Conservation (phyloP, 2,113 vertebrate species). For the Entomyzon cyanotis region DNA sequence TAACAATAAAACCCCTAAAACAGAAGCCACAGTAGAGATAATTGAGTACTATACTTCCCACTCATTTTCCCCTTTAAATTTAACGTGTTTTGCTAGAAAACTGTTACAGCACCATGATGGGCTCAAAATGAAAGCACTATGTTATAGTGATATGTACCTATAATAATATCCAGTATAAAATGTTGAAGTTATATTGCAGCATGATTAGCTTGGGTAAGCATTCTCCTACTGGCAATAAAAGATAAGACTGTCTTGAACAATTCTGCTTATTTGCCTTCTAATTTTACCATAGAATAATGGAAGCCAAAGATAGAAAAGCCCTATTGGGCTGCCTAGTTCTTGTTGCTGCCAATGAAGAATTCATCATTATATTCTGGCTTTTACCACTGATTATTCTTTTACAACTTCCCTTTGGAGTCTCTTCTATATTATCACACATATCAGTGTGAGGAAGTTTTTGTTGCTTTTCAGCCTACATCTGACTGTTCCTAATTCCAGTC, state of each 20-base stretch:
- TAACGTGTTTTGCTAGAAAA: slow-evolving; percentile 35
- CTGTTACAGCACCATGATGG: slow-evolving; percentile 41
- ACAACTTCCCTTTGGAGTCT: not conserved
- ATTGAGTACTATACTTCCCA: not conserved
- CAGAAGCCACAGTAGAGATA: slow-evolving; percentile 9
- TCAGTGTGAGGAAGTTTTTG: not conserved
- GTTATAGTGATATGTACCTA: slow-evolving; percentile 67
- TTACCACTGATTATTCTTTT: not conserved
- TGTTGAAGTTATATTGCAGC: slow-evolving; percentile 29
- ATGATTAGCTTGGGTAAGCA: slow-evolving; percentile 62
- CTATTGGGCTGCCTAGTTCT: not conserved
- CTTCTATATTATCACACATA: not conserved
- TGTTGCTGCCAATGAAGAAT: not conserved
- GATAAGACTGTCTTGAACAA: slow-evolving; percentile 5
- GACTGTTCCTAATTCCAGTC: not conserved
- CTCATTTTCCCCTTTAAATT: slow-evolving; percentile 59
- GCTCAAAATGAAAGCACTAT: slow-evolving; percentile 74
- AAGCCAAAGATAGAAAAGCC: not conserved
- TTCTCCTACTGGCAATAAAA: slow-evolving; percentile 63
- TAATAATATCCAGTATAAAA: slow-evolving; percentile 69
- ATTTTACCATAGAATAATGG: slow-evolving; percentile 39
- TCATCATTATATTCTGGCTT: not conserved
- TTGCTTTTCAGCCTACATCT: not conserved
- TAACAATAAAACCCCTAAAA: slow-evolving; percentile 17
- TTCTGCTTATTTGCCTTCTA: slow-evolving; percentile 55